Evolutionary conservation across 1,140 invertebrate species (phyloP).

Genomic region (Atta cephalotes): DNA sequence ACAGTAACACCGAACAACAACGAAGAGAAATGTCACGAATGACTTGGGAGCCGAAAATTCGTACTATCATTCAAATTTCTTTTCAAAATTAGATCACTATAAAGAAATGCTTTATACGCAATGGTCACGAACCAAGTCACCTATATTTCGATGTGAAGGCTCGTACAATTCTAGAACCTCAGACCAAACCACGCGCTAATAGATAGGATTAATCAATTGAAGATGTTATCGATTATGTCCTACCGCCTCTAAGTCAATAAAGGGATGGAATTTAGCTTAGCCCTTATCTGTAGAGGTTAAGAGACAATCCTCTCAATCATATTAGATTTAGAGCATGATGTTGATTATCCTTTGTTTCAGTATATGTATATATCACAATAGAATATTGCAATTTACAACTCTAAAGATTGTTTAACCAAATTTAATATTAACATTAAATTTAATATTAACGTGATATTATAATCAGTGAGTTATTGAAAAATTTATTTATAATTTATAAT

Average conservation of each 20-base stretch:
- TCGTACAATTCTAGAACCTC: neutral
- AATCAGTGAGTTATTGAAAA: too few species aligned
- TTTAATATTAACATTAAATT: too few species aligned
- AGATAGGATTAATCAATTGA: constrained; percentile 36
- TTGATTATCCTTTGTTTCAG: neutral
- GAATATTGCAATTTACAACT: too few species aligned
- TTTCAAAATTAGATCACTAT: neutral
- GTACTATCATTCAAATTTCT: constrained; percentile 22
- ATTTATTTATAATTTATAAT: too few species aligned
- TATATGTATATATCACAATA: too few species aligned
- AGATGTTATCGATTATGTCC: constrained; percentile 29
- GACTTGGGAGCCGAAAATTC: neutral
- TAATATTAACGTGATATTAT: too few species aligned
- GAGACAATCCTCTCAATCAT: neutral
- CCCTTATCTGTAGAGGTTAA: neutral
- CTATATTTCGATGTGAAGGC: neutral
- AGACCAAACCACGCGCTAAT: constrained; percentile 9
- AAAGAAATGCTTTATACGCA: neutral
- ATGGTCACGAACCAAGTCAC: neutral
- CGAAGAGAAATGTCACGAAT: constrained; percentile 19
- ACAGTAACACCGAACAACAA: constrained; percentile 27
- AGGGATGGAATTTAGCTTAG: constrained; percentile 16
- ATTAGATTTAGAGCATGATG: neutral
- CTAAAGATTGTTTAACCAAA: too few species aligned
- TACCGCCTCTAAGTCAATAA: constrained; percentile 22